These are phyloP conservation scores for Myanophis thanlyinensis DNA, from an alignment of 2,113 vertebrate genomes.

Conservation along the genomic window DNA sequence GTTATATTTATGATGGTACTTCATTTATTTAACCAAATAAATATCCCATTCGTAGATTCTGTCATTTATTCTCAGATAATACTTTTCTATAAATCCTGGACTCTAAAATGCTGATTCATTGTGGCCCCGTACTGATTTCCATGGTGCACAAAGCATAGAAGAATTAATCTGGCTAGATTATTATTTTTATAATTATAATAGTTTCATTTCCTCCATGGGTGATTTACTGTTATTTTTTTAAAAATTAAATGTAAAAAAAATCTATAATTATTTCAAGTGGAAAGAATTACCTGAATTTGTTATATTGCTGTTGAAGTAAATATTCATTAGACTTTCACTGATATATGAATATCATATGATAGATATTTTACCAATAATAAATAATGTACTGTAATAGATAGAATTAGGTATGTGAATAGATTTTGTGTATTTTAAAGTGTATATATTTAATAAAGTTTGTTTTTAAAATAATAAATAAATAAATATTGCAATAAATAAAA, in stretches of 20 bases:
- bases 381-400: no score
- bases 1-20: neutral
- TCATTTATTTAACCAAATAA: neutral
- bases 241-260: neutral
- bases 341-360: neutral
- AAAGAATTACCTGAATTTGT: neutral
- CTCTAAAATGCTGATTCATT: neutral
- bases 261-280: neutral
- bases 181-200: constrained; percentile 38
- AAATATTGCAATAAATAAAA: neutral
- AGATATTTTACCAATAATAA: no score
- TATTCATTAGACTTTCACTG: neutral
- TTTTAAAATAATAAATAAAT: no score
- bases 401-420: no score
- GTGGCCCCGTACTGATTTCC: constrained; percentile 16
- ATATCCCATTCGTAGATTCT: neutral
- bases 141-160: constrained; percentile 25
- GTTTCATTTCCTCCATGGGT: constrained; percentile 35
- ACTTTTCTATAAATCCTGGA: rapidly evolving
- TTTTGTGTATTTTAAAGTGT: no score
- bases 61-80: neutral
- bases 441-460: no score
- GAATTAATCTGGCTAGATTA: constrained; percentile 14
- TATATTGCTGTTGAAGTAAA: neutral
- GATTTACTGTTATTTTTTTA: neutral